These are phyloP conservation scores for Platyrinchus mystaceus DNA, from an alignment of 2,797 vertebrate genomes.

Conservation along the genomic window DNA sequence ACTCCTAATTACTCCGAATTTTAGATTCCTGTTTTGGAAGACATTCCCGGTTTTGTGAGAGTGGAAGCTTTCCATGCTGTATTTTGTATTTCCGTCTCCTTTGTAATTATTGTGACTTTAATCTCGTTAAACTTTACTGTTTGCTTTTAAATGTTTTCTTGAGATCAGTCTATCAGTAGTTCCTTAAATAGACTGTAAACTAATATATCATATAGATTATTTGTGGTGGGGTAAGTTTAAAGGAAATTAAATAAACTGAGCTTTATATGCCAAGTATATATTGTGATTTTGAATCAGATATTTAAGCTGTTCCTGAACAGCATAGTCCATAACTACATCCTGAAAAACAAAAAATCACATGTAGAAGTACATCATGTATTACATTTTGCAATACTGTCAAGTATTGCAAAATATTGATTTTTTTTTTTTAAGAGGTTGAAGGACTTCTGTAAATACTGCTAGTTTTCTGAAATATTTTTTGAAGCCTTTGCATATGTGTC, in stretches of 20 bases:
- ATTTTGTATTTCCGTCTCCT: neutral
- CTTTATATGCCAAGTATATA: neutral
- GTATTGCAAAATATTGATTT: neutral
- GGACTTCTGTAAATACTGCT: neutral
- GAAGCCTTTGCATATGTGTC: neutral
- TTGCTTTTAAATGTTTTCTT: neutral
- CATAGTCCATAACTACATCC: neutral
- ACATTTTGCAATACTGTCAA: neutral
- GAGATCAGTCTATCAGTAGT: neutral
- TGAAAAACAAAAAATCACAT: neutral
- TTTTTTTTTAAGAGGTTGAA: neutral
- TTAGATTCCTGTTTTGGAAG: conserved; percentile 2
- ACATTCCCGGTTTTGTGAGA: neutral
- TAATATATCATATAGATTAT: neutral
- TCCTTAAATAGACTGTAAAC: neutral
- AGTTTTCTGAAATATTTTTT: neutral
- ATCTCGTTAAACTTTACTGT: neutral
- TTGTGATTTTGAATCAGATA: neutral
- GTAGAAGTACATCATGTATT: neutral
- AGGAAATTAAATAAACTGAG: neutral
- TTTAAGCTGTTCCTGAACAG: neutral
- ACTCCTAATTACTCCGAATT: neutral
- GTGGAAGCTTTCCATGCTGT: neutral
- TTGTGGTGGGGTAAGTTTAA: neutral
- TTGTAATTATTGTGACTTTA: neutral